These are phyloP conservation scores for Calidris pugnax DNA, from an alignment of 2,113 vertebrate species.

Conservation along the genomic window DNA sequence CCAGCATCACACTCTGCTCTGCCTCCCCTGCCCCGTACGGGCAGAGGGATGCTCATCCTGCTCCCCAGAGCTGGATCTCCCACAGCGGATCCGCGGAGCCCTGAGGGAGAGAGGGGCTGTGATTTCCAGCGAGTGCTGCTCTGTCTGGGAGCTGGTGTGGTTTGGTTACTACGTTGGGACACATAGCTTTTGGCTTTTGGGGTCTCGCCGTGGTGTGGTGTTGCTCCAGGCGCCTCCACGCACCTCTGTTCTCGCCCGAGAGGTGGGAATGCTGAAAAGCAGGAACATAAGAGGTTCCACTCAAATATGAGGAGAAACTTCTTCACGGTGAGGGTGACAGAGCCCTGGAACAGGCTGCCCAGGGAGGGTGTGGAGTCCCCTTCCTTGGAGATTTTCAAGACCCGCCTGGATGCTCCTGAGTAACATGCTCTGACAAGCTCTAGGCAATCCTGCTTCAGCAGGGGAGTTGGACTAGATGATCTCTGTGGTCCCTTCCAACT, in stretches of 20 bases:
- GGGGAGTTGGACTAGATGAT: no score
- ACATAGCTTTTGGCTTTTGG: not conserved
- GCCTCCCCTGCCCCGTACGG: rapidly evolving
- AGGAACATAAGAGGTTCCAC: no score
- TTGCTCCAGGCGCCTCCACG: not conserved
- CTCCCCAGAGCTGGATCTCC: not conserved
- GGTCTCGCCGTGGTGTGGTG: not conserved
- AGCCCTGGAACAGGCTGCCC: no score
- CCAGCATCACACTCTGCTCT: not conserved
- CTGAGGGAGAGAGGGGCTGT: not conserved
- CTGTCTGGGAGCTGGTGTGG: not conserved
- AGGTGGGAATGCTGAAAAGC: not conserved
- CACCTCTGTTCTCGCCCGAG: not conserved
- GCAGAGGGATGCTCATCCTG: rapidly evolving
- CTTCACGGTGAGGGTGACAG: no score
- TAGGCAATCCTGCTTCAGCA: no score
- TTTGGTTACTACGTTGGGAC: not conserved
- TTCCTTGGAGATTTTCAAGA: no score
- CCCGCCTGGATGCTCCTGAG: no score
- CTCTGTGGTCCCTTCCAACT: no score
- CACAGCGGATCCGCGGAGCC: rapidly evolving
- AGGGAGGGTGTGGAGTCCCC: no score
- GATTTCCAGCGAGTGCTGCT: not conserved
- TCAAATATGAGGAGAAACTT: no score
- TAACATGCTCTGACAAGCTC: no score